phyloP scores from a whole-genome alignment of 2,797 vertebrate species.

The Tragopan temminckii region DNA sequence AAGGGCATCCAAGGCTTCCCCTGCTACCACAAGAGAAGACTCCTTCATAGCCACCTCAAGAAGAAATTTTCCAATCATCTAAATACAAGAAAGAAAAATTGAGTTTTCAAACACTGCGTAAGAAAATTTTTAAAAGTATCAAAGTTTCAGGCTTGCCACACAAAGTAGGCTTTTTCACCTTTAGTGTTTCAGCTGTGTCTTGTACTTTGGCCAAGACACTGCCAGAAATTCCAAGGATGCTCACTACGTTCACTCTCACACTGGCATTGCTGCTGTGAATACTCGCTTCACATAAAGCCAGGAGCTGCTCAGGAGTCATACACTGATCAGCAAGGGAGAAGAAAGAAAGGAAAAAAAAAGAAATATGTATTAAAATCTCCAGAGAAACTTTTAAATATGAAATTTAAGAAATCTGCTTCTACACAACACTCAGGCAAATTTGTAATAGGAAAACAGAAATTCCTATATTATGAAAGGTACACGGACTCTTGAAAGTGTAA shows the following conservation, averaged over 20 bases:
- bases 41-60: constrained; percentile 91
- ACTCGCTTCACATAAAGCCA: constrained; percentile 90
- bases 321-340: constrained; percentile 80
- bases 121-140: neutral
- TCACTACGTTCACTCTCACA: constrained; percentile 91
- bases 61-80: constrained; percentile 94
- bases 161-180: constrained; percentile 83
- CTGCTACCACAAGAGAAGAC: constrained; percentile 90
- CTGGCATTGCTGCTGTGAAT: constrained; percentile 86
- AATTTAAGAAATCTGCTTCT: neutral
- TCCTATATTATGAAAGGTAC: neutral
- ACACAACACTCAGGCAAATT: neutral
- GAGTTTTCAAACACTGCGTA: neutral
- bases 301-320: constrained; percentile 92
- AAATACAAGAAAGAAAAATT: constrained; percentile 28
- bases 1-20: constrained; percentile 95
- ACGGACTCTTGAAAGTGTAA: neutral
- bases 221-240: constrained; percentile 95
- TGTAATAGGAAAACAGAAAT: neutral
- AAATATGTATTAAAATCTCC: neutral
- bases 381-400: neutral
- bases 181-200: constrained; percentile 87
- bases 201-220: constrained; percentile 91
- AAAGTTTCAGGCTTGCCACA: neutral
- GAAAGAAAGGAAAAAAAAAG: neutral